These are phyloP conservation scores for Parascotia fuliginaria DNA, from an alignment of 2,888 invertebrate species.

Conservation along the genomic window DNA sequence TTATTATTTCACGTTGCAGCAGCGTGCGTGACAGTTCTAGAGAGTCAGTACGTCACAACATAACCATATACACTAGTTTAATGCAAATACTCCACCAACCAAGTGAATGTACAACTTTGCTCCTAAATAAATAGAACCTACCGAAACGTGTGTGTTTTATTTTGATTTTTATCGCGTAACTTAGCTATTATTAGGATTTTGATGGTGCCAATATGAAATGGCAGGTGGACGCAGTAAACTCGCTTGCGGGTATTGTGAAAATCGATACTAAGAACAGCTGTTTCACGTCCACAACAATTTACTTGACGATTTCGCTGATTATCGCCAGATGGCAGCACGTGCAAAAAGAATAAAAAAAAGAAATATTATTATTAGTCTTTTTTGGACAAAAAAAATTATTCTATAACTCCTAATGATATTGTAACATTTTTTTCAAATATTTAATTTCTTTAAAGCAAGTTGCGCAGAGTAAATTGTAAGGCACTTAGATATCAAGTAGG, in stretches of 20 bases:
- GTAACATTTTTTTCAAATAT: too few relatives aligned
- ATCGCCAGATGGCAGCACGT: conserved; percentile 53
- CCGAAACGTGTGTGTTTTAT: conserved; percentile 22
- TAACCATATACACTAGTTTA: conserved; percentile 52
- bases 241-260: conserved; percentile 61
- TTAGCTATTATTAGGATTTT: conserved; percentile 29
- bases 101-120: conserved; percentile 13
- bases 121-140: conserved; percentile 8
- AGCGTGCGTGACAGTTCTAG: conserved; percentile 13
- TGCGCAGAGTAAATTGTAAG: conserved; percentile 17
- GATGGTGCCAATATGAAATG: conserved; percentile 44
- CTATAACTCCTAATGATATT: too few relatives aligned
- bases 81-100: conserved; percentile 13
- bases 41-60: conserved; percentile 41
- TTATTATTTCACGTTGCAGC: conserved; percentile 34
- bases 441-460: background rate
- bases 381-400: too few relatives aligned
- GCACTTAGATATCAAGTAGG: too few relatives aligned
- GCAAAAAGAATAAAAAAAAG: background rate
- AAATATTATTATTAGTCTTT: too few relatives aligned
- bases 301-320: conserved; percentile 5
- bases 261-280: conserved; percentile 78
- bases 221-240: conserved; percentile 66
- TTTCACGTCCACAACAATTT: conserved; percentile 32
- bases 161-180: conserved; percentile 29